These are phyloP conservation scores for Anas capensis DNA, from an alignment of 2,797 vertebrate genomes.

Conservation along the genomic window DNA sequence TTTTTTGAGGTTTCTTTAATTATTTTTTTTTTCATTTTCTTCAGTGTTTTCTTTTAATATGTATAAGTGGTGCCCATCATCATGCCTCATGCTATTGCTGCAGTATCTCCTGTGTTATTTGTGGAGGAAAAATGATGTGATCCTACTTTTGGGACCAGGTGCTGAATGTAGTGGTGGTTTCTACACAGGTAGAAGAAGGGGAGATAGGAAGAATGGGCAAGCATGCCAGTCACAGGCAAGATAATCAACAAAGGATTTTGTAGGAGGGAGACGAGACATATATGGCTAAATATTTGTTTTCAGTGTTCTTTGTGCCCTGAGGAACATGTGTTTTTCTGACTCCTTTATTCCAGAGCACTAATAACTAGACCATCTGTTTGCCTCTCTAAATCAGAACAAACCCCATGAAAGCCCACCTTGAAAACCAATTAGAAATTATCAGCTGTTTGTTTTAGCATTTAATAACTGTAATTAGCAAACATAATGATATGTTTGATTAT, in stretches of 20 bases:
- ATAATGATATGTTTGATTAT: constrained; percentile 60
- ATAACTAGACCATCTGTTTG: constrained; percentile 67
- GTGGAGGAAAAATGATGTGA: background rate
- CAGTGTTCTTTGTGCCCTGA: constrained; percentile 6
- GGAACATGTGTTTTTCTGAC: constrained; percentile 41
- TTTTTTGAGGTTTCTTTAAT: background rate
- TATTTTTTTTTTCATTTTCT: background rate
- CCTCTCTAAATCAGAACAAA: constrained; percentile 55
- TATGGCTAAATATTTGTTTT: constrained; percentile 45
- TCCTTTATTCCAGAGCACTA: constrained; percentile 45
- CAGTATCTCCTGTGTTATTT: background rate
- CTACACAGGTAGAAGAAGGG: background rate
- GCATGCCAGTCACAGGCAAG: background rate
- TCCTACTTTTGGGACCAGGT: background rate
- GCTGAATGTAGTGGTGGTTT: background rate
- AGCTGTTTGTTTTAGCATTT: constrained; percentile 61
- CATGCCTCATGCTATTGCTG: background rate
- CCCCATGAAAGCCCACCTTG: constrained; percentile 54
- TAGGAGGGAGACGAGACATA: background rate
- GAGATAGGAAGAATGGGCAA: background rate
- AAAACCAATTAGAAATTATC: constrained; percentile 63
- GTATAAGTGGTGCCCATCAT: background rate
- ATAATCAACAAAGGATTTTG: constrained; percentile 5
- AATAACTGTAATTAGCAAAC: constrained; percentile 61
- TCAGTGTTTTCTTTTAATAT: background rate